These are phyloP conservation scores for Dicranocentrus wangi DNA, from an alignment of 2,888 invertebrate species.

Conservation along the genomic window DNA sequence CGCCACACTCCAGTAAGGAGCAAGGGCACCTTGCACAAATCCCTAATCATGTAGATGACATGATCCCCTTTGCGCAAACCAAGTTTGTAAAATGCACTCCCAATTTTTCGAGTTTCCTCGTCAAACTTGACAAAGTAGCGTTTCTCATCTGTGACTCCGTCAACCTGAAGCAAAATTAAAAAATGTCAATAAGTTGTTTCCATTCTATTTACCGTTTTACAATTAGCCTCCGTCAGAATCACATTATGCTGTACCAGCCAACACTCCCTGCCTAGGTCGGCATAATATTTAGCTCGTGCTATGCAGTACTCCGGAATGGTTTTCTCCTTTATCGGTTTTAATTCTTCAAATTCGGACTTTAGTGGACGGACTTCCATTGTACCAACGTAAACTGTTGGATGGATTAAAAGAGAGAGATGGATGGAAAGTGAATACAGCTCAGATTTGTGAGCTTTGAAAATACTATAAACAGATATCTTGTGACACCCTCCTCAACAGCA, in stretches of 20 bases:
- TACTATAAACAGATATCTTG: no score
- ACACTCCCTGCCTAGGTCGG: constrained; percentile 30
- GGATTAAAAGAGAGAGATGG: no score
- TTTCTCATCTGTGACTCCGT: constrained; percentile 78
- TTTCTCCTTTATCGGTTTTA: constrained; percentile 26
- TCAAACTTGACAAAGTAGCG: constrained; percentile 77
- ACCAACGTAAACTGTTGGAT: no score
- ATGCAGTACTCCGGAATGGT: constrained; percentile 58
- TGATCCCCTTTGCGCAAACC: constrained; percentile 66
- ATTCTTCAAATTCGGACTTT: constrained; percentile 6
- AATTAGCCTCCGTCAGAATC: no score
- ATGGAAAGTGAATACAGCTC: no score
- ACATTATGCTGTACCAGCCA: no score
- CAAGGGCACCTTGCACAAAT: constrained; percentile 56
- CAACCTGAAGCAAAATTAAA: constrained; percentile 77
- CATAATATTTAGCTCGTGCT: constrained; percentile 28
- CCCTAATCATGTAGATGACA: constrained; percentile 49
- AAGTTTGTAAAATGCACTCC: constrained; percentile 67
- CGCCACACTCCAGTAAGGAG: constrained; percentile 65
- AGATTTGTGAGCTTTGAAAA: no score
- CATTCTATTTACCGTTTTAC: no score
- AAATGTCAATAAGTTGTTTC: no score
- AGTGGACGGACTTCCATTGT: no score
- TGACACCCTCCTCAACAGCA: no score
- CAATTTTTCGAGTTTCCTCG: no score